Percentiles rank a stretch among this genome's conserved stretches.
Evolutionary conservation across 2,113 vertebrate species (phyloP).

Genomic region (Climacteris rufus): DNA sequence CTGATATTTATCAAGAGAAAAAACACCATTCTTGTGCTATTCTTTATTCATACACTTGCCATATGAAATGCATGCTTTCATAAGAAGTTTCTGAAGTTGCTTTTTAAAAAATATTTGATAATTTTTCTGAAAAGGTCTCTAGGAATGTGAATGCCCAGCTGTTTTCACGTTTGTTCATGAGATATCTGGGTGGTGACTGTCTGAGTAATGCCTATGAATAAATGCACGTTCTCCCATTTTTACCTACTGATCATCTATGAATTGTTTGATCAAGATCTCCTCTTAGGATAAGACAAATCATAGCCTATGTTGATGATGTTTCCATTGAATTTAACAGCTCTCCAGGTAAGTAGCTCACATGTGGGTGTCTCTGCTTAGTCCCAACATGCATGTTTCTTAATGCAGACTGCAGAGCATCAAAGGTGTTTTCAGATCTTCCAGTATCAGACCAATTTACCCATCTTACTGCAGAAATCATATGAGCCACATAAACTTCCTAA

Average conservation of each 20-base stretch:
- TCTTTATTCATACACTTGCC: background rate
- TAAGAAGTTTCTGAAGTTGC: background rate
- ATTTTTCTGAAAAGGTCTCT: background rate
- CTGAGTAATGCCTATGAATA: background rate
- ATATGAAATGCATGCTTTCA: background rate
- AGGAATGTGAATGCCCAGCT: background rate
- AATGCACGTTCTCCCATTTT: background rate
- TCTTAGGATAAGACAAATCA: background rate
- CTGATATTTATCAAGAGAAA: background rate
- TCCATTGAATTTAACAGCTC: background rate
- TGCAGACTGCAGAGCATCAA: background rate
- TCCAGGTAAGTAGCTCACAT: background rate
- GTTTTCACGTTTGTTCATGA: background rate
- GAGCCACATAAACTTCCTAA: background rate
- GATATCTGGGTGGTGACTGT: background rate
- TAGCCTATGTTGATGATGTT: background rate
- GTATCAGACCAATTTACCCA: background rate
- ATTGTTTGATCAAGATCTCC: background rate
- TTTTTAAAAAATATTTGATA: background rate
- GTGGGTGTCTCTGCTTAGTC: background rate
- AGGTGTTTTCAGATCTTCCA: background rate
- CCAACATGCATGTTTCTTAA: background rate
- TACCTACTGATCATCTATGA: background rate
- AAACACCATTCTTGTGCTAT: background rate
- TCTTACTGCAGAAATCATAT: background rate